Percentiles rank a stretch among this genome's conserved stretches.
Evolutionary conservation across 2,113 vertebrate genomes (phyloP).

Genomic region (Tachycineta bicolor): DNA sequence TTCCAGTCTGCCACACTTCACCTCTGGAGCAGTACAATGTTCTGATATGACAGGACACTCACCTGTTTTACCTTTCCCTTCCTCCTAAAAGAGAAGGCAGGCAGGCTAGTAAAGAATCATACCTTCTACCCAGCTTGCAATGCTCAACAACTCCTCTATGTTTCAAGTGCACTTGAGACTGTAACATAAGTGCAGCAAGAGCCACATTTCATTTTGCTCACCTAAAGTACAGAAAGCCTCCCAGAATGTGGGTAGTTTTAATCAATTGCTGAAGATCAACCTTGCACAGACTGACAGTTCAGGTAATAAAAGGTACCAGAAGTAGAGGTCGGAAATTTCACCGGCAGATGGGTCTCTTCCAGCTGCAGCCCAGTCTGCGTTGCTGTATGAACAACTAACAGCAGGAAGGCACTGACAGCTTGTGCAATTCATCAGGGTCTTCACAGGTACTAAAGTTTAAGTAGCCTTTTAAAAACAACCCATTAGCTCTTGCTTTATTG

Average conservation of each 20-base stretch:
- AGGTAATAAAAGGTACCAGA: not conserved
- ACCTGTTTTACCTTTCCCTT: not conserved
- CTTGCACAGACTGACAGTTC: not conserved
- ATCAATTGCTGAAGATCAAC: not conserved
- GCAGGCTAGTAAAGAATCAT: not conserved
- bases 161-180: not conserved
- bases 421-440: not conserved
- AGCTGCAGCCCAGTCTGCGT: not conserved
- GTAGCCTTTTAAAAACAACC: not conserved
- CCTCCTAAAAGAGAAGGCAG: not conserved
- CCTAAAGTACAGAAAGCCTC: not conserved
- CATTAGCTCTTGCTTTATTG: not conserved
- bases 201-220: not conserved
- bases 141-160: not conserved
- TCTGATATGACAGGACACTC: not conserved
- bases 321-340: not conserved
- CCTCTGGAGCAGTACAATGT: not conserved
- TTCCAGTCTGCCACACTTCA: not conserved
- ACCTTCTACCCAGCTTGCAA: not conserved
- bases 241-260: not conserved
- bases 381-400: not conserved
- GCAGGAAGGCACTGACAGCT: not conserved
- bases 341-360: not conserved
- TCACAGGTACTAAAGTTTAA: not conserved
- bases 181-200: rapidly evolving